These are phyloP conservation scores for Gymnocephalus cernua DNA, from an alignment of 2,113 vertebrate genomes.

Conservation along the genomic window DNA sequence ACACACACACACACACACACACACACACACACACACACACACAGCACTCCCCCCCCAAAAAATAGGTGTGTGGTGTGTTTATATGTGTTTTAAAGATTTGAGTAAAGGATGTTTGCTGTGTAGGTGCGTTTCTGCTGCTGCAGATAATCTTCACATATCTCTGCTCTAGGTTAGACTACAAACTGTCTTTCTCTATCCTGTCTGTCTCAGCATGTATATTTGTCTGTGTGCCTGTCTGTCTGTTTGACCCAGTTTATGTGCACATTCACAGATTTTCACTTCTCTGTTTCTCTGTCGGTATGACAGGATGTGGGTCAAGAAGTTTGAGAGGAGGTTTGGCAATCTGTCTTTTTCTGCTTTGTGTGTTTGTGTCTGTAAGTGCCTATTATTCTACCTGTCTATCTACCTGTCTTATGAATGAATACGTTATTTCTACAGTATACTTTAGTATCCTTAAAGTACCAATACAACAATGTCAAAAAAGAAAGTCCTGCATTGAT, in stretches of 20 bases:
- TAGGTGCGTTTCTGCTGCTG: neutral
- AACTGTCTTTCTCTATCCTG: neutral
- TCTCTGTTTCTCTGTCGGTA: conserved; percentile 52
- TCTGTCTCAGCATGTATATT: conserved; percentile 4
- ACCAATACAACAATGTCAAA: neutral
- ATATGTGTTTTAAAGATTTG: conserved; percentile 26
- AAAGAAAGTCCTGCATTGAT: neutral
- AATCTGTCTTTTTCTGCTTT: conserved; percentile 22
- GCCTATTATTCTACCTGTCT: neutral
- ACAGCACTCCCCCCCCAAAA: conserved; percentile 18
- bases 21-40: conserved; percentile 9
- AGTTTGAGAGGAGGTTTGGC: conserved; percentile 50
- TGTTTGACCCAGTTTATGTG: conserved; percentile 67
- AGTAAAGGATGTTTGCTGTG: conserved; percentile 1
- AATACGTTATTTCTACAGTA: neutral
- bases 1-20: conserved; percentile 20
- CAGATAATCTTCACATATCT: conserved; percentile 33
- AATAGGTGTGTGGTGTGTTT: conserved; percentile 7
- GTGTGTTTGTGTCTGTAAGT: neutral
- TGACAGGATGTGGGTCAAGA: conserved; percentile 72
- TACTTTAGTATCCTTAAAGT: neutral
- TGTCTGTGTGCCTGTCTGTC: conserved; percentile 25
- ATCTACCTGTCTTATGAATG: neutral
- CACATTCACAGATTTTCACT: conserved; percentile 71
- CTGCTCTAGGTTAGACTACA: neutral